These are phyloP conservation scores for Maniola jurtina DNA, from an alignment of 1,140 invertebrate genomes.

Conservation along the genomic window DNA sequence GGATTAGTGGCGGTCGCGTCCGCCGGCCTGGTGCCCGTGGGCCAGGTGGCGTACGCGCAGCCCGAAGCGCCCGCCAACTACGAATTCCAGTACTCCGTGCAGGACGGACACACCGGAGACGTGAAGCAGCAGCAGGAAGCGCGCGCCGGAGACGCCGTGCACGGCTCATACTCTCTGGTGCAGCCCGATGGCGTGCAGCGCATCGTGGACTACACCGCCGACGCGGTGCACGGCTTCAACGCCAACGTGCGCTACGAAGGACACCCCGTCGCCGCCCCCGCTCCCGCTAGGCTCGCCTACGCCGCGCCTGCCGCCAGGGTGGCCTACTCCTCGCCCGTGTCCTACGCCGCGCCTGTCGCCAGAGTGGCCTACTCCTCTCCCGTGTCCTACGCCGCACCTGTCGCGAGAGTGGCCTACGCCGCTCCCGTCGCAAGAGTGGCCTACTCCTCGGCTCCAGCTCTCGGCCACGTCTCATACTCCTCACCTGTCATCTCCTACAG, in stretches of 20 bases:
- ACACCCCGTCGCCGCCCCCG: slow-evolving; percentile 37
- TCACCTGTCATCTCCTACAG: slow-evolving; percentile 21
- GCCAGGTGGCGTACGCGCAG: slow-evolving; percentile 57
- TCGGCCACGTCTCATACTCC: slow-evolving; percentile 36
- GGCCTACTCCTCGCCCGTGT: slow-evolving; percentile 38
- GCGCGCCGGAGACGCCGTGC: slow-evolving; percentile 80
- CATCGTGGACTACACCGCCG: slow-evolving; percentile 81
- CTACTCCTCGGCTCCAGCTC: slow-evolving; percentile 38
- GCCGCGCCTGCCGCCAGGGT: slow-evolving; percentile 41
- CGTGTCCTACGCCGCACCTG: slow-evolving; percentile 36
- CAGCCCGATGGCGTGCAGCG: slow-evolving; percentile 79
- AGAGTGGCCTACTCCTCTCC: slow-evolving; percentile 44
- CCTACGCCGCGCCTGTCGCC: slow-evolving; percentile 42
- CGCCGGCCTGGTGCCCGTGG: slow-evolving; percentile 48
- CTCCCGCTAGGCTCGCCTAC: slow-evolving; percentile 46
- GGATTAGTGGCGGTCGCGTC: slow-evolving; percentile 51
- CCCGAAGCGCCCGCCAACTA: slow-evolving; percentile 81
- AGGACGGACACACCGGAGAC: slow-evolving; percentile 79
- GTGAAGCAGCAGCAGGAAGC: slow-evolving; percentile 70
- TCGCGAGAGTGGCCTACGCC: slow-evolving; percentile 24
- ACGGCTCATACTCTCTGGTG: slow-evolving; percentile 80
- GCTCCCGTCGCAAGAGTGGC: slow-evolving; percentile 39
- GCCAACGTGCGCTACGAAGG: slow-evolving; percentile 61
- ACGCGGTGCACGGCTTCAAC: slow-evolving; percentile 59
- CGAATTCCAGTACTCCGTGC: slow-evolving; percentile 83